Conservation (phyloP, 1,140 invertebrate species). For the Meloidogyne floridensis region DNA sequence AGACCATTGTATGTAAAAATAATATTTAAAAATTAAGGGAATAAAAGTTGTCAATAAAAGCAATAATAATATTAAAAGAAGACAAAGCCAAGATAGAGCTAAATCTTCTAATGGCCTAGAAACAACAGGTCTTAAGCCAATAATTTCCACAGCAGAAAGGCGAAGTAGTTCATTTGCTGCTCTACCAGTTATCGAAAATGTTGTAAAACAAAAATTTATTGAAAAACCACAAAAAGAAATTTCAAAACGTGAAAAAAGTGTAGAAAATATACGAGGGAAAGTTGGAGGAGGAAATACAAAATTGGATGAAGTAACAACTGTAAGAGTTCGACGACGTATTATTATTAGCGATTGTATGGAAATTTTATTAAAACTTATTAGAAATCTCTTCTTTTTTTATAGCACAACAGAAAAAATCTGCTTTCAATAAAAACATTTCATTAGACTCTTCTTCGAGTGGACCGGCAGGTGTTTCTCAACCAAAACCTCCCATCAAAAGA, state of each 20-base stretch:
- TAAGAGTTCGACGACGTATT: conserved; percentile 20
- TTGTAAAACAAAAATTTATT: background rate
- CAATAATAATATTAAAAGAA: background rate
- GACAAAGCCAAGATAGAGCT: conserved; percentile 6
- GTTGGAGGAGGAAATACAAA: background rate
- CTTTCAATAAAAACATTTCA: background rate
- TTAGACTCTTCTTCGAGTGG: background rate
- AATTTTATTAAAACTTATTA: background rate
- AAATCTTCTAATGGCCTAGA: conserved; percentile 1
- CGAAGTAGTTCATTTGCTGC: background rate
- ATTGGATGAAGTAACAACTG: conserved; percentile 14
- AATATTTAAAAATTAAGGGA: background rate
- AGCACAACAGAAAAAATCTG: background rate
- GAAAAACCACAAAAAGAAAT: background rate
- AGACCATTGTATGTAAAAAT: too few relatives aligned
- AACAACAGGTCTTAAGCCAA: background rate
- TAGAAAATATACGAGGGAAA: background rate
- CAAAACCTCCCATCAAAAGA: conserved; percentile 1
- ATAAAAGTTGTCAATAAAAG: background rate
- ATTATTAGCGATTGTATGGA: conserved; percentile 21
- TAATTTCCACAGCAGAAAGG: background rate
- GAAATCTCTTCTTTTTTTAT: background rate
- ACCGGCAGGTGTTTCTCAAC: background rate
- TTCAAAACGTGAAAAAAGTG: background rate
- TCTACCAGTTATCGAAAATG: conserved; percentile 2